A percentile compares a stretch with the other conserved stretches of the same genome.
Evolutionary conservation across 1,140 invertebrate species (phyloP).

Genomic region (Cotesia typhae): DNA sequence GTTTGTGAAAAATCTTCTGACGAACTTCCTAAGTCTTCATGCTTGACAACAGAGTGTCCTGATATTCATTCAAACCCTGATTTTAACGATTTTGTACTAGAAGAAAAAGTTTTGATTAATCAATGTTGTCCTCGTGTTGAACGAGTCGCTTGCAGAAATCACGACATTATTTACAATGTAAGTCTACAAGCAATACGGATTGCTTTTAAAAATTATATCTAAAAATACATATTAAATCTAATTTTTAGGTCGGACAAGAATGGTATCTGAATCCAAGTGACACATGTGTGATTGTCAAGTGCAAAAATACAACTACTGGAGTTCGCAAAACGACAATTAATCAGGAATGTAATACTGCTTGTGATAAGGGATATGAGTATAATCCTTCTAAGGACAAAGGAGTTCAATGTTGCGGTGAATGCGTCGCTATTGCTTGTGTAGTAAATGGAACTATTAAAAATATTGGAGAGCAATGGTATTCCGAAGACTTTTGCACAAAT

Average conservation of each 20-base stretch:
- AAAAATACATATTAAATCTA: constrained; percentile 10
- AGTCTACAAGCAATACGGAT: constrained; percentile 6
- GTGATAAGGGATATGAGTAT: constrained; percentile 62
- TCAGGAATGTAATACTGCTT: constrained; percentile 50
- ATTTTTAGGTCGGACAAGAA: constrained; percentile 64
- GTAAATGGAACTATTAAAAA: constrained; percentile 63
- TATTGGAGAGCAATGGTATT: constrained; percentile 69
- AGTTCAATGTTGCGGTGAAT: constrained; percentile 73
- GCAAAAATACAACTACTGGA: constrained; percentile 59
- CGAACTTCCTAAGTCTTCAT: constrained; percentile 50
- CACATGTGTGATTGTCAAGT: constrained; percentile 67
- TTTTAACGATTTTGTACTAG: constrained; percentile 66
- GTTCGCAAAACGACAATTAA: constrained; percentile 59
- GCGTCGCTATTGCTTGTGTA: constrained; percentile 71
- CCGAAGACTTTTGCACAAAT: constrained; percentile 69
- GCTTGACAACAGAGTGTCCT: constrained; percentile 62
- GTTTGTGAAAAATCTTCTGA: constrained; percentile 61
- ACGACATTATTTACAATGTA: constrained; percentile 67
- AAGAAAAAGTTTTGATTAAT: constrained; percentile 63
- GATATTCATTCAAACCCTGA: constrained; percentile 55
- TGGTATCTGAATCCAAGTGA: constrained; percentile 67
- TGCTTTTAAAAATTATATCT: constrained; percentile 1
- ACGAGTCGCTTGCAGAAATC: constrained; percentile 70
- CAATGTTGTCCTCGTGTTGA: constrained; percentile 72
- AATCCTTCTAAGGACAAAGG: constrained; percentile 50